Base-by-base conservation (phyloP, 1,140 invertebrate species). In the Portunus trituberculatus region DNA sequence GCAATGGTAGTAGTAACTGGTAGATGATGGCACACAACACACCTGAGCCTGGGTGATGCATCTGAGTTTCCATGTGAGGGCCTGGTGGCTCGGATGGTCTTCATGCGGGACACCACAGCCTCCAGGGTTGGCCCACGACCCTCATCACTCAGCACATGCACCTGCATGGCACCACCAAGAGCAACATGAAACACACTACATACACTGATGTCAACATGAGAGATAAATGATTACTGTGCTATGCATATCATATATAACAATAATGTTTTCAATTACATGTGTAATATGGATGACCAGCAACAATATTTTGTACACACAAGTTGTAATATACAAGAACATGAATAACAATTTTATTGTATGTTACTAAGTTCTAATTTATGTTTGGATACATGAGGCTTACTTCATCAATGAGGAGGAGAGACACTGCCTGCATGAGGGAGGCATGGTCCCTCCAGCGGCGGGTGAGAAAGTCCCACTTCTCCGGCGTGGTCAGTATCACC, bases 391-490 rank as follows among this genome's bases (percentile, higher is more conserved):
- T 89, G 39, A 32, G 87, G 12, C 82, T 91, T 96, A 98, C 98
- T 97, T 99, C 98, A 97, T 99, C 98, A 93, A 99, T 98, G n/a
- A 98, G 97, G 96, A 99, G 98, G 8, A 99, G 97, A 96, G 98
- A 98, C 14, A 98, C 97, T 0, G 97, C 96, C 96, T 98, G 97
- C 32, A 98, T 97, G 31, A 98, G 96, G 67, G 97, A 96, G 94
- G 97, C 97, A 96, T 98, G 97, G 96, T 98, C 98, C 96, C 97
- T 97, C 98, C 98, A 98, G 96, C 97, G 97, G 95, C 98, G 97
- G 0, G 98, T 98, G 84, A 98, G 96, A 94, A 98, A 98, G 96
- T 99, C 98, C 98, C 98, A 98, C 97, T 98, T 98, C 97, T 98
- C 98, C 12, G 98, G 98, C 6, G 98, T 99, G 20, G 98, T 98